A percentile compares a stretch with the other conserved stretches of the same genome.
Evolutionary conservation across 1,140 invertebrate genomes (phyloP).

Genomic region (Drosophila parvula): DNA sequence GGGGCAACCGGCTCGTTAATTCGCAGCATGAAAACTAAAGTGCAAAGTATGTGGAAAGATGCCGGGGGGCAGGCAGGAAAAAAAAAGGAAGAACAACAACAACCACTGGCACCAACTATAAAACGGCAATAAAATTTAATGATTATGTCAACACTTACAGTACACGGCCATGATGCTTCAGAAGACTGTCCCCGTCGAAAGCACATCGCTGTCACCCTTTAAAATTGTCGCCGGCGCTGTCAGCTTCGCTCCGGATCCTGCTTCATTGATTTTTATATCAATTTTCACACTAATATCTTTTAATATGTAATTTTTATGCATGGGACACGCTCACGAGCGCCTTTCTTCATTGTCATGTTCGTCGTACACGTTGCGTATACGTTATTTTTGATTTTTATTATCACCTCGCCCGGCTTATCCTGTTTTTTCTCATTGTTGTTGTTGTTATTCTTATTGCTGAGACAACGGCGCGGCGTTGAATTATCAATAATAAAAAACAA

Average conservation of each 20-base stretch:
- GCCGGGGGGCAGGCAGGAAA: conserved; percentile 2
- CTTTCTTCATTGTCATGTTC: conserved; percentile 31
- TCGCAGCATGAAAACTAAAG: conserved; percentile 80
- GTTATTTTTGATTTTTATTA: conserved; percentile 78
- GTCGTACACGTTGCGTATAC: conserved; percentile 60
- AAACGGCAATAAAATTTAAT: conserved; percentile 77
- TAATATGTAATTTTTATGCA: conserved; percentile 82
- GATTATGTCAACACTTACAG: conserved; percentile 80
- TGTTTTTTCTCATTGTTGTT: conserved; percentile 23
- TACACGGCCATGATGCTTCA: conserved; percentile 66
- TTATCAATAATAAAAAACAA: conserved; percentile 48
- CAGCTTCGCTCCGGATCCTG: conserved; percentile 30
- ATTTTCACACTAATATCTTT: conserved; percentile 81
- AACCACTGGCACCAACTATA: conserved; percentile 46
- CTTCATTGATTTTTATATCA: conserved; percentile 83
- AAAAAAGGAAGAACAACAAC: conserved; percentile 11
- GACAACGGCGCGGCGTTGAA: conserved; percentile 36
- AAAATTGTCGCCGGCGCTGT: conserved; percentile 49
- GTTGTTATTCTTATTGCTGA: conserved; percentile 6
- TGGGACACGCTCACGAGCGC: conserved; percentile 40
- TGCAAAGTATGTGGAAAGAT: conserved; percentile 67
- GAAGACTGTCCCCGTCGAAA: conserved; percentile 45
- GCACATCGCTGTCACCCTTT: conserved; percentile 54
- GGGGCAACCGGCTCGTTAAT: conserved; percentile 70
- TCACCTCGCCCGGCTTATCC: conserved; percentile 32